These are phyloP conservation scores for Pegea sp. DNA, from an alignment of 23 tunicate species.

Conservation along the genomic window DNA sequence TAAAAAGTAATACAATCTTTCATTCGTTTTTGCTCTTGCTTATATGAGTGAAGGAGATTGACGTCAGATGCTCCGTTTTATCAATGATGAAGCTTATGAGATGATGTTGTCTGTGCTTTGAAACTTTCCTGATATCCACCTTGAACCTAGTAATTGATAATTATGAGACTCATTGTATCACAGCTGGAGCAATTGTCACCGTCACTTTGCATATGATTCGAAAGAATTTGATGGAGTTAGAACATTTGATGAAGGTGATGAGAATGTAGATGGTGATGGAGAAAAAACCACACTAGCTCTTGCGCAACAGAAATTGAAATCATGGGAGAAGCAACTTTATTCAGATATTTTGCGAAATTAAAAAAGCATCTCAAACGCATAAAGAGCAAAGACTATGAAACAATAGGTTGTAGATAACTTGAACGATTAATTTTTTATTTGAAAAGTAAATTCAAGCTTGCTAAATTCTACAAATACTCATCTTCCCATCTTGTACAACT, in stretches of 20 bases:
- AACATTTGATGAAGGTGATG: slow-evolving; percentile 6
- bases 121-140: slow-evolving; percentile 28
- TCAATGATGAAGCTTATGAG: slow-evolving; percentile 86
- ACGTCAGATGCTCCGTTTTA: slow-evolving; percentile 51
- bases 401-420: too few species aligned
- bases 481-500: too few species aligned
- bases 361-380: too few species aligned
- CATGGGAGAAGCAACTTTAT: slow-evolving; percentile 35
- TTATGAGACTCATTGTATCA: slow-evolving; percentile 57
- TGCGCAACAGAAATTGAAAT: slow-evolving; percentile 16
- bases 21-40: too few species aligned
- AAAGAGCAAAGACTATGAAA: too few species aligned
- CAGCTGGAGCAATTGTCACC: slow-evolving; percentile 95
- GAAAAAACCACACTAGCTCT: too few species aligned
- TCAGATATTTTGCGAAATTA: too few species aligned
- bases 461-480: too few species aligned
- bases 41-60: slow-evolving; percentile 33
- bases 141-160: slow-evolving; percentile 51
- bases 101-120: slow-evolving; percentile 35
- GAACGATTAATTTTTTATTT: too few species aligned
- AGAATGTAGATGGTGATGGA: slow-evolving; percentile 7
- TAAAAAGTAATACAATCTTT: too few species aligned
- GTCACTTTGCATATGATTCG: slow-evolving; percentile 30
- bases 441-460: too few species aligned
- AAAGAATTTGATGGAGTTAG: slow-evolving; percentile 26